Evolutionary conservation across 2,113 vertebrate genomes (phyloP).

Genomic region (Progne subis): DNA sequence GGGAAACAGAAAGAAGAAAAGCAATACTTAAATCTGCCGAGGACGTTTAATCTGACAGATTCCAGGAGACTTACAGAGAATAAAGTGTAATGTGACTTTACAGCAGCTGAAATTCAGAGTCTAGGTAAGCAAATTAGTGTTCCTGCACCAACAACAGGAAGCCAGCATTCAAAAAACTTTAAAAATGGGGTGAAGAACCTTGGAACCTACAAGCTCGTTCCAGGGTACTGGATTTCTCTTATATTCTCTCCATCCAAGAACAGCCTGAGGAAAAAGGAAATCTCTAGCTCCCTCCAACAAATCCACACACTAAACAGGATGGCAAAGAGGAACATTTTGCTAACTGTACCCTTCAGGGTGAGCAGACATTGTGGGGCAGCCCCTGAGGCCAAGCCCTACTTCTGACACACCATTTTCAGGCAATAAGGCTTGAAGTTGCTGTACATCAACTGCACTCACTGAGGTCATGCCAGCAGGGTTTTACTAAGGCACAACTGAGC

Average conservation of each 20-base stretch:
- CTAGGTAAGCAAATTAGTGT: neutral
- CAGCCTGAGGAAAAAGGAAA: neutral
- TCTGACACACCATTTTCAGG: neutral
- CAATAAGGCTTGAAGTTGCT: neutral
- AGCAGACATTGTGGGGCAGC: neutral
- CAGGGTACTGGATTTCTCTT: neutral
- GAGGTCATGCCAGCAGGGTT: neutral
- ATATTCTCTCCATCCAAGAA: neutral
- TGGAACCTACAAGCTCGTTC: neutral
- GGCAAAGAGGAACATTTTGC: neutral
- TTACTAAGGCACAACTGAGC: neutral
- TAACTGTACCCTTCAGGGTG: neutral
- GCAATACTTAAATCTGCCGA: neutral
- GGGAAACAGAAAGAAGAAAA: neutral
- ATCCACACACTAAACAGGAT: fast-evolving
- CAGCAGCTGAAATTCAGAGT: neutral
- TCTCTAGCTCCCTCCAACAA: neutral
- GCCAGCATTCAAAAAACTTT: neutral
- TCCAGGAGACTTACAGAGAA: neutral
- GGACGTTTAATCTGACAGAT: neutral
- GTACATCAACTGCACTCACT: neutral
- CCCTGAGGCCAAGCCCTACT: neutral
- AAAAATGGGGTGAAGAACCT: neutral
- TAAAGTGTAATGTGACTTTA: neutral
- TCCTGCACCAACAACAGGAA: neutral